Conservation (phyloP, 2,797 vertebrate genomes). For the Coendou prehensilis region DNA sequence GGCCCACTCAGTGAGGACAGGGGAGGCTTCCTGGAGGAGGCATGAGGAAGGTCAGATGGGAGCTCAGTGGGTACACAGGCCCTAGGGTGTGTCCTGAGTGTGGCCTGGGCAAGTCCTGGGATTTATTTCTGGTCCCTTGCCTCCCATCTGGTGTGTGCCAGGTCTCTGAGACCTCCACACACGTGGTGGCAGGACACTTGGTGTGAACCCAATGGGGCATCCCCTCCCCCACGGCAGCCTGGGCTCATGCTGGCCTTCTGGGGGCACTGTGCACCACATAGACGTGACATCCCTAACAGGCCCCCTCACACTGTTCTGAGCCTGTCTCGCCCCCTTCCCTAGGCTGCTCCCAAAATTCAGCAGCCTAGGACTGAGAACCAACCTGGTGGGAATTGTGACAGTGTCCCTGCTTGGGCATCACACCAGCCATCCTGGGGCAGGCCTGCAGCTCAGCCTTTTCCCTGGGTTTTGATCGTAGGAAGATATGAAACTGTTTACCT, state of each 20-base stretch:
- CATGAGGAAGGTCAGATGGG: neutral
- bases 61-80: neutral
- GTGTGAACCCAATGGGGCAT: neutral
- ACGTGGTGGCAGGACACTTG: neutral
- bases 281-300: neutral
- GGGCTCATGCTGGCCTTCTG: neutral
- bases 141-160: rapidly evolving
- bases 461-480: neutral
- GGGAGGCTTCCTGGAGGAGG: constrained; percentile 36
- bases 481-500: neutral
- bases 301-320: neutral
- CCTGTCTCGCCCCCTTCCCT: neutral
- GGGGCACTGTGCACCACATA: neutral
- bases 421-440: neutral
- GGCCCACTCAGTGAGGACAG: neutral
- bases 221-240: neutral
- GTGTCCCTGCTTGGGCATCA: neutral
- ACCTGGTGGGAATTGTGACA: neutral
- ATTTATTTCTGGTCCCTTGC: no score
- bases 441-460: neutral
- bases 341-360: neutral
- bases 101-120: neutral
- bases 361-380: neutral
- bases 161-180: neutral
- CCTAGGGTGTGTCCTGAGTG: neutral